A percentile compares a stretch with the other conserved stretches of the same genome.
These are phyloP conservation scores for Scaptomyza graminum DNA, from an alignment of 1,140 invertebrate species.

Conservation along the genomic window DNA sequence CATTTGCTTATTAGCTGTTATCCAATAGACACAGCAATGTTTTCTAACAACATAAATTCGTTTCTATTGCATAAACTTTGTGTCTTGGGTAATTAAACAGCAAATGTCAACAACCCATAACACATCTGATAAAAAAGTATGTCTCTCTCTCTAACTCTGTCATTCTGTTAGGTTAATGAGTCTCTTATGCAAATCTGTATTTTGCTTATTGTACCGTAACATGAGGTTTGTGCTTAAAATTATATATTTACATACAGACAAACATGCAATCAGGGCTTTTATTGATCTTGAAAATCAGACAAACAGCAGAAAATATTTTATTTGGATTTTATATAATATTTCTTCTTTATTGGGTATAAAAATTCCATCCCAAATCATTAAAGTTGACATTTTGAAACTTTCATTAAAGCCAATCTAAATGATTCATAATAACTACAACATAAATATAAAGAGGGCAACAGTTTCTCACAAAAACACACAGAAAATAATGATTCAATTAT, in stretches of 20 bases:
- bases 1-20: neutral
- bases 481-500: conserved; percentile 25
- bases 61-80: conserved; percentile 11
- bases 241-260: too few relatives aligned
- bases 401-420: conserved; percentile 14
- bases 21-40: conserved; percentile 23
- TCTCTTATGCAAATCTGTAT: conserved; percentile 23
- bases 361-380: too few relatives aligned
- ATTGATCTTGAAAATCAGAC: conserved; percentile 52
- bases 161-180: neutral
- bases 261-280: conserved; percentile 26
- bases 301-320: too few relatives aligned
- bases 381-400: neutral
- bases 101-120: conserved; percentile 5
- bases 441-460: neutral
- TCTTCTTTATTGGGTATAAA: too few relatives aligned
- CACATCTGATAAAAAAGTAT: neutral
- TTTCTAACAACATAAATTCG: conserved; percentile 5
- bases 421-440: neutral
- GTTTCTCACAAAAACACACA: too few relatives aligned
- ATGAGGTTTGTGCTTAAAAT: neutral
- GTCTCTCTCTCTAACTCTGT: conserved; percentile 3
- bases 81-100: conserved; percentile 31
- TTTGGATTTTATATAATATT: too few relatives aligned
- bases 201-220: conserved; percentile 2